Percentiles rank a stretch among this genome's conserved stretches.
Conservation (phyloP, 2,113 vertebrate genomes). For the Scomber japonicus region DNA sequence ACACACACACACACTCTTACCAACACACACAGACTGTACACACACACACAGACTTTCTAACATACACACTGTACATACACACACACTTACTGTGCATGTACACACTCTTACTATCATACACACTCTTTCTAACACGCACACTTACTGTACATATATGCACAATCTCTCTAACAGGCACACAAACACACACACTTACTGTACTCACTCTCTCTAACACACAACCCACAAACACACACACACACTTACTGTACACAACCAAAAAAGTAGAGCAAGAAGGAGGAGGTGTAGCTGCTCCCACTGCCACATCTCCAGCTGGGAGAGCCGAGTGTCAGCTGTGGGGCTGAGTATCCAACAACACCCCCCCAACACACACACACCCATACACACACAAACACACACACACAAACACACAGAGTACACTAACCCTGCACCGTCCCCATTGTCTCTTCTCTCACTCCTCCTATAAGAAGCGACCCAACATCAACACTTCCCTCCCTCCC, state of each 20-base stretch:
- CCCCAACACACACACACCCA: neutral
- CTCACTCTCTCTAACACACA: too few species aligned
- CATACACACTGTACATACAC: too few species aligned
- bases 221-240: neutral
- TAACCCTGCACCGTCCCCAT: neutral
- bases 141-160: neutral
- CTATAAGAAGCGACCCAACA: constrained; percentile 31
- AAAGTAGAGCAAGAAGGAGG: constrained; percentile 5
- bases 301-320: constrained; percentile 42
- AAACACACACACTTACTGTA: too few species aligned
- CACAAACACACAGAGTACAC: constrained; percentile 2
- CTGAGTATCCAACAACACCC: constrained; percentile 22
- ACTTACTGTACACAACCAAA: neutral
- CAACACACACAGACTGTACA: too few species aligned
- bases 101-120: neutral
- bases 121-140: neutral
- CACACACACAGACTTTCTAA: too few species aligned
- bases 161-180: too few species aligned
- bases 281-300: neutral
- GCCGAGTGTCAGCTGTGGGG: constrained; percentile 48
- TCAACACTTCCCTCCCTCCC: constrained; percentile 5
- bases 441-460: constrained; percentile 16
- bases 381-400: neutral
- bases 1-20: too few species aligned
- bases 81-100: neutral